A percentile compares a stretch with the other conserved stretches of the same genome.
Evolutionary conservation across 2,888 invertebrate species (phyloP).

Genomic region (Apamea epomidion): DNA sequence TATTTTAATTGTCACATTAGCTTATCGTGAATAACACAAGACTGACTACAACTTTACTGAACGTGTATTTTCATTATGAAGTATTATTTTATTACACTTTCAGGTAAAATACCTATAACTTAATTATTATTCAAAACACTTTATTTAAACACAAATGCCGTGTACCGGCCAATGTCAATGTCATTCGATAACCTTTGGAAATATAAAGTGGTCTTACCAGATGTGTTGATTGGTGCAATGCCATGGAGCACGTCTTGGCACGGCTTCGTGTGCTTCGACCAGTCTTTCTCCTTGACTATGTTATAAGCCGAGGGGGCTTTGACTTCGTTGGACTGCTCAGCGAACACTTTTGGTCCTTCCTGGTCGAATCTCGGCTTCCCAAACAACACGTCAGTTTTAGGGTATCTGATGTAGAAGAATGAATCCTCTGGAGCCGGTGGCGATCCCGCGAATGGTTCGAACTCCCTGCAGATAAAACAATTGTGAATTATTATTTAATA

Average conservation of each 20-base stretch:
- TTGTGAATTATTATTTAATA: constrained; percentile 31
- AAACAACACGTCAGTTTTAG: constrained; percentile 84
- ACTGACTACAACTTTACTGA: background rate
- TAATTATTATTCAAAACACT: constrained; percentile 1
- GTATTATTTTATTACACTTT: background rate
- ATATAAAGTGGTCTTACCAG: constrained; percentile 76
- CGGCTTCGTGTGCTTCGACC: constrained; percentile 92
- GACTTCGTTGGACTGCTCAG: constrained; percentile 76
- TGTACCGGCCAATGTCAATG: constrained; percentile 63
- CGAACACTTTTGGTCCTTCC: constrained; percentile 72
- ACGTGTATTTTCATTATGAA: background rate
- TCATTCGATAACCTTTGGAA: constrained; percentile 65
- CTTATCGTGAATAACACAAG: background rate
- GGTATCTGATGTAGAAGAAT: constrained; percentile 92
- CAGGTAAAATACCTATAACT: background rate
- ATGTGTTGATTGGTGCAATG: constrained; percentile 84
- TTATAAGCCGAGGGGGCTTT: constrained; percentile 73
- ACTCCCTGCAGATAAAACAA: constrained; percentile 79
- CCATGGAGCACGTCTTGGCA: constrained; percentile 92
- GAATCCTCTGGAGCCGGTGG: constrained; percentile 94
- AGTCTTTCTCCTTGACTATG: constrained; percentile 84
- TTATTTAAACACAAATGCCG: background rate
- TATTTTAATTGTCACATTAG: background rate
- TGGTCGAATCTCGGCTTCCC: constrained; percentile 77
- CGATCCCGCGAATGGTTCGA: constrained; percentile 89